Evolutionary conservation across 2,888 invertebrate species (phyloP), one percentile per base, ranked within the genome.

Genomic region (Athalia circularis): DNA sequence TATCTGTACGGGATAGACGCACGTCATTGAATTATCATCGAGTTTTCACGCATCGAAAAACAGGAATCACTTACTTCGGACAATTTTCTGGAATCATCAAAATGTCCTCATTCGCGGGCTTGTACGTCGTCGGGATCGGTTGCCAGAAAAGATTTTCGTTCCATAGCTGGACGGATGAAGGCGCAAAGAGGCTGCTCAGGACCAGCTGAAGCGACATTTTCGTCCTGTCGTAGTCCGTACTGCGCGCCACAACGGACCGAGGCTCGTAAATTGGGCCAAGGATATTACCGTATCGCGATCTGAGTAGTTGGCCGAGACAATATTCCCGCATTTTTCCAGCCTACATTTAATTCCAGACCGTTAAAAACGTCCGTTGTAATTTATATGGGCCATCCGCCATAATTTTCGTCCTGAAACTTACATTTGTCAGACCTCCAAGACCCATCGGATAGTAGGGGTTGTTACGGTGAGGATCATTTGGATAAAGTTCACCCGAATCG

Each of bases 141-240:
- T 95, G 94, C 95, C 95, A 95, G 72, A 91, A 87, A 57, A 95
- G 84, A 29, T 90, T 85, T 0, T 90, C 86, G 80, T 93, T 92
- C 94, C 94, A 94, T 80, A 86, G 89, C 85, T 94, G 93, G 1
- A 90, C 86, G 0, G 87, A 88, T 13, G 88, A 86, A 0, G 95
- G 94, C 3, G 94, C 94, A 87, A 93, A 96, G 45, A 96, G 86
- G 0, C 94, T 95, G 1, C 95, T 93, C 79, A 95, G 90, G 4
- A 94, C 94, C 47, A 94, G 90, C 80, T 94, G 91, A 0, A 94
- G 94, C 4, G 95, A 94, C 93, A 95, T 95, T 89, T 96, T 93
- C 0, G 96, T 96, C 68, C 96, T 92, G 76, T 94, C 94, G 85
- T 92, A 94, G 86, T 94, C 93, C 0, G 95, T 95, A 54, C 94